phyloP scores from a whole-genome alignment of 2,113 vertebrate species.

The Electrona antarctica region DNA sequence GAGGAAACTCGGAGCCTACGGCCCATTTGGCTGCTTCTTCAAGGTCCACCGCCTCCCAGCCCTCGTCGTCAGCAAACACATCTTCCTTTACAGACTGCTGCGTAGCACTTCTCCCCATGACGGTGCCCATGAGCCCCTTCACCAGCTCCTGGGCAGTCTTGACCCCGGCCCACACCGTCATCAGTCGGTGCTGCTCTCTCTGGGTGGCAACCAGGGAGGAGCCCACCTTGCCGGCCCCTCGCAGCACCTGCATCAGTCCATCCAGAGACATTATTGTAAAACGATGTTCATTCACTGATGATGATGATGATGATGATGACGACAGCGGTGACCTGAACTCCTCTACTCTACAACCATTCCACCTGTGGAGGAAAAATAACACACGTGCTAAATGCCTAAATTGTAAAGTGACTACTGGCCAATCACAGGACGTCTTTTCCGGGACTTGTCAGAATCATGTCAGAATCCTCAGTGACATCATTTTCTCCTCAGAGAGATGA shows the following conservation, averaged over 20 bases:
- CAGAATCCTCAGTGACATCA: too few relatives aligned
- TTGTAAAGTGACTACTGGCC: too few relatives aligned
- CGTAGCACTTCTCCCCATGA: slow-evolving; percentile 4
- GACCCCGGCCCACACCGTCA: slow-evolving; percentile 48
- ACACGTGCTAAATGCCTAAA: too few relatives aligned
- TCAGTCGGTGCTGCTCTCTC: slow-evolving; percentile 58
- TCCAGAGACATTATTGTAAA: too few relatives aligned
- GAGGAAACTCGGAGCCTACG: slow-evolving; percentile 46
- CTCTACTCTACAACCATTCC: too few relatives aligned
- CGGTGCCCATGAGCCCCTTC: slow-evolving; percentile 18
- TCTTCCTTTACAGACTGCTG: slow-evolving; percentile 35
- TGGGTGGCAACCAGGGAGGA: slow-evolving; percentile 50
- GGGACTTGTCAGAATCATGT: too few relatives aligned
- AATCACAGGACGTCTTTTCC: too few relatives aligned
- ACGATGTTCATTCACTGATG: too few relatives aligned
- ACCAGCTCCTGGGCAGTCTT: slow-evolving; percentile 39
- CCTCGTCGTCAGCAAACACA: slow-evolving; percentile 45
- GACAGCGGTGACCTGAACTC: too few relatives aligned
- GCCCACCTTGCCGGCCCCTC: slow-evolving; percentile 64
- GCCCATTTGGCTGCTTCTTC: slow-evolving; percentile 52
- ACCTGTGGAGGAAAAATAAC: too few relatives aligned
- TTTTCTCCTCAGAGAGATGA: too few relatives aligned
- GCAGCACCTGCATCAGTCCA: slow-evolving; percentile 59
- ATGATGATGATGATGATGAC: too few relatives aligned
- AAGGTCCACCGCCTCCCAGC: slow-evolving; percentile 49